Base-by-base conservation (phyloP, 2,113 vertebrate species). In the Tachysurus vachellii region DNA sequence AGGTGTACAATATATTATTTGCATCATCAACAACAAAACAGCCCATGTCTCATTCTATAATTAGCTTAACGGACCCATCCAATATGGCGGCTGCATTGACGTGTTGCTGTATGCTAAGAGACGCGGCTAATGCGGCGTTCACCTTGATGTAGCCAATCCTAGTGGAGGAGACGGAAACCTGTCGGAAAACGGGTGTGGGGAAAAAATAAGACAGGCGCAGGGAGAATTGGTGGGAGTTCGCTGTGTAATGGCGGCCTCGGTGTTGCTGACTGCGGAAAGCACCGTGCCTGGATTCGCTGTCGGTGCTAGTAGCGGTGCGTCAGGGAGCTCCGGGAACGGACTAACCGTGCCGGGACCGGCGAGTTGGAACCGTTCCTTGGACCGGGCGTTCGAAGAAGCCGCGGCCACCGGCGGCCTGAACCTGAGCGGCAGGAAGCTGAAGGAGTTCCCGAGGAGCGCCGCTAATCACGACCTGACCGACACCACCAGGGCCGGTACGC, bases 391-490 rank as follows among this genome's bases (percentile, higher is more conserved):
- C 89, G 98, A 99, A 87, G 98, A 99, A 93, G 97, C 97, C 79
- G 94, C 96, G 87, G 94, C 96, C 87, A 99, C 96, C 86, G 97
- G 98, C 76, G 92, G 93, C 68, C 96, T 99, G 75, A 99, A 96
- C 92, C 94, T 99, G 87, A 98, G 97, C 95, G 98, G 98, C 96
- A 96, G 98, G 97, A 99, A 99, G 91, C 97, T 99, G 93, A 97
- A 98, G 93, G 98, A 99, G 95, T 99, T 98, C 89, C 98, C 98
- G 92, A 96, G 97, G 92, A 97, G 96, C 94, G 97, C 97, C 90
- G 95, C 94, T 91, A 96, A 94, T 94, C 97, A 98, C 95, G 98
- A 99, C 94, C 96, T 99, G 70, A 97, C 96, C 90, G 98, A 99
- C 96, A 99, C 97, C 88, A 99, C 96, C 71, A 95, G 95, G 90